Evolutionary conservation across 2,113 vertebrate genomes (phyloP), one percentile per base, ranked within the genome.

Genomic region (Cyanoramphus novaezelandiae): DNA sequence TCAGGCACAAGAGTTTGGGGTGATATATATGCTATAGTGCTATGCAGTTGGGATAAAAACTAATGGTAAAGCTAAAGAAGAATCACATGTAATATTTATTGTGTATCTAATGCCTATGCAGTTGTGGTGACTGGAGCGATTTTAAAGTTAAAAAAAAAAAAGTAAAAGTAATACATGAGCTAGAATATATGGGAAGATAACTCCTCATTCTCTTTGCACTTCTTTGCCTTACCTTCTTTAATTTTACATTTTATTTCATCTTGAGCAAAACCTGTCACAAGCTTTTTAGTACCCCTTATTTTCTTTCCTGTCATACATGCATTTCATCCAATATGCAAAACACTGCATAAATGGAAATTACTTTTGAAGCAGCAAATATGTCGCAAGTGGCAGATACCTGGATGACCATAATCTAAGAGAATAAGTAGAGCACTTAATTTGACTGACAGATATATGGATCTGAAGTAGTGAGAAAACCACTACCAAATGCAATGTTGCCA

Each of bases 231-330:
- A 60, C 24, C 16, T 84, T 86, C 2, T 1, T 88, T 88, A 78
- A 86, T 86, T 82, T 90, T 86, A 63, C n/a, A 29, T 88, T 93
- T 90, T 88, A 87, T 88, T 78, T 50, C 33, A 83, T 91, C 64
- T 44, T 11, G 10, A 89, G 57, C 10, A 87, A 81, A 78, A 74
- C 11, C 37, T 67, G 46, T 53, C 47, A 44, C n/a, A 55, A 75
- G 18, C 8, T 78, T 95, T 93, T 75, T 52, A 81, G 29, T 53
- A 62, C 19, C 18, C 18, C 14, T 46, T 74, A 18, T 53, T 83
- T 92, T 71, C 67, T 67, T 53, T 49, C 16, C 24, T 68, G 63
- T 60, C 52, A 79, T 37, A 89, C 52, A 62, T 5, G 6, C 35
- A 31, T 76, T 89, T 84, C 35, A 79, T 92, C 27, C 70, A 78